Percentiles rank a stretch among this genome's conserved stretches.
These are phyloP conservation scores for Cantharis flavilabris DNA, from an alignment of 2,888 invertebrate genomes.

Conservation along the genomic window DNA sequence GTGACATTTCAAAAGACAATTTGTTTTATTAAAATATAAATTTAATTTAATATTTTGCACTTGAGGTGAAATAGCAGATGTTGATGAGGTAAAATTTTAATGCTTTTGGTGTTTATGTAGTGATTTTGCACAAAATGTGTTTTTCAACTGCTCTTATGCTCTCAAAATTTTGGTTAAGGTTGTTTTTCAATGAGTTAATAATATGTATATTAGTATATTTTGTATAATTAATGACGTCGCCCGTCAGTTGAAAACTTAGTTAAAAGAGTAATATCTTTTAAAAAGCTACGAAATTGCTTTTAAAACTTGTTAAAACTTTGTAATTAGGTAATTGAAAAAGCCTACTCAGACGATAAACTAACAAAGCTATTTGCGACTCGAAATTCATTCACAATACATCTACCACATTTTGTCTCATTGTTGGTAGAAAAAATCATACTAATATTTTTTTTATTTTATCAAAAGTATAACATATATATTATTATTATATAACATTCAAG, in stretches of 20 bases:
- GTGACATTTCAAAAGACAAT: conserved; percentile 20
- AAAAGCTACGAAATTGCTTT: conserved; percentile 53
- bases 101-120: not conserved
- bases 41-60: not conserved
- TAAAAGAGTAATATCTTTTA: conserved; percentile 53
- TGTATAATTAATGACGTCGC: conserved; percentile 30
- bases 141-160: not conserved
- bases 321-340: conserved; percentile 55
- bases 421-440: not conserved
- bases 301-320: conserved; percentile 55
- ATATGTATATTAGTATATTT: conserved; percentile 30
- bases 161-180: not conserved
- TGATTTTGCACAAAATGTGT: not conserved
- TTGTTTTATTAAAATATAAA: not conserved
- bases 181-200: conserved; percentile 19
- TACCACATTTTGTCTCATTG: not conserved
- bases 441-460: not conserved
- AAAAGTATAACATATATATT: conserved; percentile 1
- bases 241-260: conserved; percentile 34
- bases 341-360: conserved; percentile 38
- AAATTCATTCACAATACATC: conserved; percentile 1
- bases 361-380: conserved; percentile 18
- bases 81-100: not conserved
- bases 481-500: not conserved
- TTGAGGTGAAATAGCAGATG: not conserved